These are phyloP conservation scores for Lynx canadensis DNA, from an alignment of 2,113 vertebrate genomes.

Conservation along the genomic window DNA sequence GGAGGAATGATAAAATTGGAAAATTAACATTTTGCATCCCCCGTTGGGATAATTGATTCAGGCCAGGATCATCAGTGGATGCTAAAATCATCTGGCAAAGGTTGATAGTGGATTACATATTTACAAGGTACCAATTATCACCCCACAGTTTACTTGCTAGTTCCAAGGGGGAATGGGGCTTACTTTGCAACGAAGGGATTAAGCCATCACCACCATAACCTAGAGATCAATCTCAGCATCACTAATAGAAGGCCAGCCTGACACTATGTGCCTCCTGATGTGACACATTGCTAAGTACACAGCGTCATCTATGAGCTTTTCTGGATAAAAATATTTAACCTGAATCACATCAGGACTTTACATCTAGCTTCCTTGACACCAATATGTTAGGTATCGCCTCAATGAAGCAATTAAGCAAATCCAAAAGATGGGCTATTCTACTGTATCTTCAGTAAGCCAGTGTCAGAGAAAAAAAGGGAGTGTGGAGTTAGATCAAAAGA, in stretches of 20 bases:
- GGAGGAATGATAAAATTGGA: neutral
- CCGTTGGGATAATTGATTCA: constrained; percentile 26
- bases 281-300: neutral
- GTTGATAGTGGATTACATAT: neutral
- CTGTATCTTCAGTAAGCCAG: neutral
- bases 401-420: neutral
- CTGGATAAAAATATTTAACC: neutral
- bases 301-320: neutral
- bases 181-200: neutral
- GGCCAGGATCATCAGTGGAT: neutral
- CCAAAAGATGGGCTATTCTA: neutral
- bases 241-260: neutral
- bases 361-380: neutral
- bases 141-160: constrained; percentile 3
- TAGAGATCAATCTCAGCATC: neutral
- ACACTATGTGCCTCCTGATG: neutral
- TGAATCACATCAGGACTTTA: neutral
- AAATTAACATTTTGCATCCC: constrained; percentile 32
- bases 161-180: neutral
- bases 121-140: neutral
- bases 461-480: neutral
- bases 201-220: neutral
- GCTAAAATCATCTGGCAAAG: neutral
- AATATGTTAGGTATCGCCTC: neutral
- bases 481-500: neutral